phyloP scores from a whole-genome alignment of 2,888 invertebrate genomes.

The Epinotia bilunana region DNA sequence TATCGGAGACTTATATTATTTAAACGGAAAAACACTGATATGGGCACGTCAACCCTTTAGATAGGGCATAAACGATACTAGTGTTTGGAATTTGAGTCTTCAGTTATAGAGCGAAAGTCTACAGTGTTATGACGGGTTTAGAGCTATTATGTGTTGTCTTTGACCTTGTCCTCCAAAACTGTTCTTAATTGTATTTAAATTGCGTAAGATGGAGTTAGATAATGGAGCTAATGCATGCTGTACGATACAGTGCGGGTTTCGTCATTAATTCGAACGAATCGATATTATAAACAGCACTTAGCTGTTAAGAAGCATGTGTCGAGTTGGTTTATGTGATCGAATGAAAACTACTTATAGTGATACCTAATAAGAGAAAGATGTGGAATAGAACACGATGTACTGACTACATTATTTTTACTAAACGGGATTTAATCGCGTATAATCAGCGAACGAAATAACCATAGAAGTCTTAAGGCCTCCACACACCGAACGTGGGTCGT shows the following conservation, averaged over 20 bases:
- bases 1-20: conserved; percentile 1
- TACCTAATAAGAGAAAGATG: too few species aligned
- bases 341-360: too few species aligned
- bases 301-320: too few species aligned
- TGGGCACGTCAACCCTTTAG: conserved; percentile 28
- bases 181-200: conserved; percentile 26
- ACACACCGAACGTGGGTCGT: too few species aligned
- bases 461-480: too few species aligned
- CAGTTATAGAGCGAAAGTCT: not conserved
- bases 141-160: not conserved
- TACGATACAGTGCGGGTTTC: not conserved
- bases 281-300: not conserved
- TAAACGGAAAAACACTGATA: conserved; percentile 37
- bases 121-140: not conserved
- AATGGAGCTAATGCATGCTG: not conserved
- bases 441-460: too few species aligned
- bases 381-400: too few species aligned
- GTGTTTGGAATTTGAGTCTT: not conserved
- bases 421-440: too few species aligned
- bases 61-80: not conserved
- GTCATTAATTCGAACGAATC: not conserved
- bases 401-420: too few species aligned
- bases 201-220: conserved; percentile 19
- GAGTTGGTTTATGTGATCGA: too few species aligned
- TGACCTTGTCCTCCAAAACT: conserved; percentile 20